Evolutionary conservation across 1,140 invertebrate species (phyloP), one percentile per base, ranked within the genome.

Genomic region (Pristionchus pacificus): DNA sequence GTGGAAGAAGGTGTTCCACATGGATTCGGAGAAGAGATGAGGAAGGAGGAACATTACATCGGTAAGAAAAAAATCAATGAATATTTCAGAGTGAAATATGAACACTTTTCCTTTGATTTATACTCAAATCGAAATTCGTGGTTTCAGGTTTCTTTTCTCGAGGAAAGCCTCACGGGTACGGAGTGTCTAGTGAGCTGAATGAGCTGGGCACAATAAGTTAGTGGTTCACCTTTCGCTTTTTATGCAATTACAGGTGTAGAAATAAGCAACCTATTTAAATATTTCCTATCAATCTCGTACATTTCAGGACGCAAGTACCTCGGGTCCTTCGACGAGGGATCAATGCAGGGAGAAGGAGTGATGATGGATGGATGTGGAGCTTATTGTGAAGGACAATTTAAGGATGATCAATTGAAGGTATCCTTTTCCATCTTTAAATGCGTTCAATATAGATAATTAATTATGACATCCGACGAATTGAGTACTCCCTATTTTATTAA

Each of bases 221-320:
- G 10, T 27, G 24, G 55, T 60, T 60, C 3, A 60, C 60, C 10
- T 2, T 55, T 57, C 13, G 6, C 38, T 49, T 49, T 49, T n/a
- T n/a, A n/a, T n/a, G n/a, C n/a, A n/a, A n/a, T n/a, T n/a, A n/a
- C n/a, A n/a, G n/a, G n/a, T n/a, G n/a, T n/a, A n/a, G n/a, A n/a
- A n/a, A n/a, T n/a, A n/a, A n/a, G n/a, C n/a, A n/a, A n/a, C n/a
- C n/a, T n/a, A 19, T 10, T 19, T 49, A 49, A 49, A 10, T 49
- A 49, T 49, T 49, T 49, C 38, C 19, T 49, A 10, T 49, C 6
- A 49, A n/a, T n/a, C n/a, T n/a, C n/a, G n/a, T n/a, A n/a, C n/a
- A n/a, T 31, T 65, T 65, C 38, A 66, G 65, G 30, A 49, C 24
- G 55, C 13, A 66, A 66, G n/a, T n/a, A 13, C 24, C 14, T 66